phyloP scores from a whole-genome alignment of 2,113 vertebrate species.

The Ameiurus melas region DNA sequence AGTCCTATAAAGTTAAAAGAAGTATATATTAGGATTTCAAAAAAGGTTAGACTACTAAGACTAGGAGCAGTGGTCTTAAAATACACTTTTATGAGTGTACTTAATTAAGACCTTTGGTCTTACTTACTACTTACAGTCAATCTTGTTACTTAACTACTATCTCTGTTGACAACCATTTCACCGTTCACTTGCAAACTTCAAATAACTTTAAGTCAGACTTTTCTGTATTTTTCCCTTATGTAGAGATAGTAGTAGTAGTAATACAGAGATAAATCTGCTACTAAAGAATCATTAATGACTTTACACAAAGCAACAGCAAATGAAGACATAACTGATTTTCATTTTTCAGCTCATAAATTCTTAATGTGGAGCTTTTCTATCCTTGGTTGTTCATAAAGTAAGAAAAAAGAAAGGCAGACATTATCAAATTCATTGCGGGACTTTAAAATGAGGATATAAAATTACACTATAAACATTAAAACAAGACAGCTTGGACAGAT shows the following conservation, averaged over 20 bases:
- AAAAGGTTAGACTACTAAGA: conserved; percentile 60
- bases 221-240: conserved; percentile 44
- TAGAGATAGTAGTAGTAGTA: conserved; percentile 47
- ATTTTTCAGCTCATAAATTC: conserved; percentile 38
- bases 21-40: conserved; percentile 63
- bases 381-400: conserved; percentile 32
- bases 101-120: conserved; percentile 66
- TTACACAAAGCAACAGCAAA: conserved; percentile 43
- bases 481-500: conserved; percentile 11
- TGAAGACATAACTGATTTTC: conserved; percentile 38
- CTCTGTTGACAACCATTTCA: conserved; percentile 53
- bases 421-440: conserved; percentile 52
- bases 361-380: conserved; percentile 36
- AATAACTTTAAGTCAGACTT: conserved; percentile 49
- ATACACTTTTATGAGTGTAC: conserved; percentile 70
- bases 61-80: conserved; percentile 64
- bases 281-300: conserved; percentile 41
- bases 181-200: conserved; percentile 57
- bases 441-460: conserved; percentile 16
- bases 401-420: conserved; percentile 40
- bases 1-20: conserved; percentile 56
- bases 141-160: conserved; percentile 49
- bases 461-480: not conserved
- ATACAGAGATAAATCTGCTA: conserved; percentile 40
- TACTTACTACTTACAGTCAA: conserved; percentile 54